These are phyloP conservation scores for Fopius arisanus DNA, from an alignment of 1,140 invertebrate genomes.

Conservation along the genomic window DNA sequence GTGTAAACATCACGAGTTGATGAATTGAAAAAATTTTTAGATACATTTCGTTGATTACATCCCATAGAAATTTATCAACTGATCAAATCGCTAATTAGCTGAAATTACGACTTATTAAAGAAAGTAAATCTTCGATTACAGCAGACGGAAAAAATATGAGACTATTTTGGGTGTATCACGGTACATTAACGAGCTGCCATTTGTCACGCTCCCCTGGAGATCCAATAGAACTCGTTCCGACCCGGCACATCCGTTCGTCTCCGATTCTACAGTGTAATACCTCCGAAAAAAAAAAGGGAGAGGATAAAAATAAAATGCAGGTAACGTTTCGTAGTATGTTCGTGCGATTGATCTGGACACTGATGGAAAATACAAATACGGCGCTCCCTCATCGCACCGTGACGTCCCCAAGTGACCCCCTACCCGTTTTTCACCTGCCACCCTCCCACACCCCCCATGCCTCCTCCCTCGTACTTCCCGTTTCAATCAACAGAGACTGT, in stretches of 20 bases:
- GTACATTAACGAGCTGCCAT: constrained; percentile 28
- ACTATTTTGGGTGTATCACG: constrained; percentile 21
- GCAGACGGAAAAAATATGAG: constrained; percentile 8
- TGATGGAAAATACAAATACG: constrained; percentile 26
- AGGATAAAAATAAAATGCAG: not conserved
- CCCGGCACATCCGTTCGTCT: not conserved
- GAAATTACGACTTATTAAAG: too few relatives aligned
- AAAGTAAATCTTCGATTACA: not conserved
- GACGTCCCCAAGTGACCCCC: constrained; percentile 16
- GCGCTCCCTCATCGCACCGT: constrained; percentile 26
- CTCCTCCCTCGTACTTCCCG: constrained; percentile 23
- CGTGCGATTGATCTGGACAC: constrained; percentile 26
- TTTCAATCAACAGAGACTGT: constrained; percentile 26
- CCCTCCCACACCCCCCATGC: not conserved
- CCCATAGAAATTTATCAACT: too few relatives aligned
- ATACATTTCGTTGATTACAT: too few relatives aligned
- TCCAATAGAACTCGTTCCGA: constrained; percentile 22
- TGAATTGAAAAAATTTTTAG: too few relatives aligned
- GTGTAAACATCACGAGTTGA: too few relatives aligned
- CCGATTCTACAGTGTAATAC: not conserved
- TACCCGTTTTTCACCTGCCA: not conserved
- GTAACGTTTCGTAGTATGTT: not conserved
- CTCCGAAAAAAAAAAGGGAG: not conserved
- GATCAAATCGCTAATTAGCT: too few relatives aligned
- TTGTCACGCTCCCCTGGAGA: constrained; percentile 24